Evolutionary conservation across 1,140 invertebrate genomes (phyloP), one percentile per base, ranked within the genome.

Genomic region (Riptortus pedestris): DNA sequence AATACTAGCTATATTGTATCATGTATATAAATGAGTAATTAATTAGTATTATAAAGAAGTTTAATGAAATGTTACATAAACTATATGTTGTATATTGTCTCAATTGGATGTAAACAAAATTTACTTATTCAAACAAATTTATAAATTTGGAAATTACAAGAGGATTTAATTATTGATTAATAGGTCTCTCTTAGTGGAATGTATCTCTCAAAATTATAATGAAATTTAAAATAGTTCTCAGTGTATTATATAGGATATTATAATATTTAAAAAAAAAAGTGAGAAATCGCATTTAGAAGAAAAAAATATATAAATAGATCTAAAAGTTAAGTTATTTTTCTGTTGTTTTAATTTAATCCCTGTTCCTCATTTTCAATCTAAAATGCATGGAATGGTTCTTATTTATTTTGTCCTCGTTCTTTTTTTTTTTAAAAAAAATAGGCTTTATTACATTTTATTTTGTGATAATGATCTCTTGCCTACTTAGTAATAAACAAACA

Each of bases 21-120:
- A 55, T 55, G 51, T 55, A 55, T 55, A 55, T 55, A 55, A 24
- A 55, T 24, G 26, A 24, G 24, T 55, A 55, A 55, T 55, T 55
- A 55, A 16, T 24, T 22, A 55, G 51, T 22, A 24, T 4, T 16
- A 22, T 24, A 55, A 55, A n/a, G n/a, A n/a, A n/a, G n/a, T n/a
- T n/a, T n/a, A n/a, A n/a, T n/a, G 22, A 55, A 38, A 55, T 55
- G 22, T 55, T 55, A 55, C 26, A 24, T 55, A 55, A 24, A 55
- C 22, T 24, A 24, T 55, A 27, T 55, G 51, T 55, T 55, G 51
- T 55, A 24, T 24, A 55, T 55, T 55, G 31, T 38, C 5, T 38
- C 31, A 38, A 14, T 38, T 38, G 31, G 31, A 7, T 38, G 14
- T 38, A 38, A 38, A 38, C 14, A 38, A 14, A 38, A 5, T 38